Evolutionary conservation across 2,797 vertebrate genomes (phyloP).

Genomic region (Muscicapa striata): DNA sequence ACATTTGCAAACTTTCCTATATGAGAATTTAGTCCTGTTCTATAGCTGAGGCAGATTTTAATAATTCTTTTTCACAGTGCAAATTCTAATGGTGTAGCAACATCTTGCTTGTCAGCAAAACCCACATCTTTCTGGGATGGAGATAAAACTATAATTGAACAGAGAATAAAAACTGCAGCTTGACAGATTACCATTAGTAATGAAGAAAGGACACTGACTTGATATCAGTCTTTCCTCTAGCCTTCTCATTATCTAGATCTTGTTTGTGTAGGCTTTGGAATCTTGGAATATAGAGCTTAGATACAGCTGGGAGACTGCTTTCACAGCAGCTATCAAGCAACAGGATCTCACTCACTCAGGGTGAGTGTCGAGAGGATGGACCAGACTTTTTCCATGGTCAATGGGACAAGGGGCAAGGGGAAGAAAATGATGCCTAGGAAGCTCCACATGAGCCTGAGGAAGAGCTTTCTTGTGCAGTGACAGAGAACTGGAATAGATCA

Average conservation of each 20-base stretch:
- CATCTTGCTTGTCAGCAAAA: background rate
- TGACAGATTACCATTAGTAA: background rate
- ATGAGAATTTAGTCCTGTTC: background rate
- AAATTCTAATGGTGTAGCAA: background rate
- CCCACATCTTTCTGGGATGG: background rate
- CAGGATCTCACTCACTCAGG: background rate
- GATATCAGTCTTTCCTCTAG: background rate
- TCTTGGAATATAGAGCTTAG: background rate
- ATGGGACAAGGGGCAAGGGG: accelerated
- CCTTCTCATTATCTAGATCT: background rate
- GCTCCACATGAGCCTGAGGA: background rate
- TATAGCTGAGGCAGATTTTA: background rate
- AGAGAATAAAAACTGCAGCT: background rate
- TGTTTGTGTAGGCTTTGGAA: background rate
- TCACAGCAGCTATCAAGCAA: background rate
- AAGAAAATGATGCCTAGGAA: background rate
- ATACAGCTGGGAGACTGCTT: background rate
- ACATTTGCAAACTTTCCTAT: background rate
- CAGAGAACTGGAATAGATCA: accelerated
- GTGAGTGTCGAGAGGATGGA: background rate
- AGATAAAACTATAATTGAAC: background rate
- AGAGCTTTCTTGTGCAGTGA: background rate
- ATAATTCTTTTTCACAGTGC: background rate
- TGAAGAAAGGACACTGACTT: background rate
- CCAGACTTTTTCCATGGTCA: background rate